Evolutionary conservation across 37 sponge, comb jelly and placozoan genomes (phyloP).

Genomic region (Oscarella lobularis): DNA sequence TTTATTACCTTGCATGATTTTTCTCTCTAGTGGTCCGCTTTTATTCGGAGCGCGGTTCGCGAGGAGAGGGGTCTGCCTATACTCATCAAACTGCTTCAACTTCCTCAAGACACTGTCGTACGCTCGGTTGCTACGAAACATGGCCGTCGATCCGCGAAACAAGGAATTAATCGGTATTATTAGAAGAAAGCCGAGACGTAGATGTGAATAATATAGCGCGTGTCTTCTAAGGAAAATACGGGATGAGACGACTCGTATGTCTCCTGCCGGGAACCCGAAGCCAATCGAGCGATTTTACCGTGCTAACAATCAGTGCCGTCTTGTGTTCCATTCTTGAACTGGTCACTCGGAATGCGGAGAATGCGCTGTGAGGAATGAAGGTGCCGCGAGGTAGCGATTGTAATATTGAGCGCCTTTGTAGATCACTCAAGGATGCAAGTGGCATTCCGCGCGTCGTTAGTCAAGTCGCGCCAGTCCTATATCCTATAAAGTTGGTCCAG

Average conservation of each 20-base stretch:
- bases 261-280: slow-evolving; percentile 45
- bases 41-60: slow-evolving; percentile 50
- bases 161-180: slow-evolving; percentile 66
- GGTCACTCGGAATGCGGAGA: slow-evolving; percentile 33
- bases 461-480: neutral
- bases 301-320: slow-evolving; percentile 51
- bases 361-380: slow-evolving; percentile 47
- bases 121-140: slow-evolving; percentile 65
- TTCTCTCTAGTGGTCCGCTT: slow-evolving; percentile 74
- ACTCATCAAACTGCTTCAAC: slow-evolving; percentile 46
- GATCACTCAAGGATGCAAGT: neutral
- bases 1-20: too few relatives aligned
- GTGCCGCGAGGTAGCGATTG: too few relatives aligned
- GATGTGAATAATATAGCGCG: neutral
- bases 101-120: slow-evolving; percentile 65
- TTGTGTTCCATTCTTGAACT: slow-evolving; percentile 62
- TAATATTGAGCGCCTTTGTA: too few relatives aligned
- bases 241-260: slow-evolving; percentile 34
- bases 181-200: too few relatives aligned
- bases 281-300: slow-evolving; percentile 60
- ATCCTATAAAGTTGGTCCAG: neutral
- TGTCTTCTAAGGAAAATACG: slow-evolving; percentile 44
- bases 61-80: slow-evolving; percentile 64
- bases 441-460: neutral
- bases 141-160: slow-evolving; percentile 66